Conservation (phyloP, 2,888 invertebrate species). For the Plusia festucae region DNA sequence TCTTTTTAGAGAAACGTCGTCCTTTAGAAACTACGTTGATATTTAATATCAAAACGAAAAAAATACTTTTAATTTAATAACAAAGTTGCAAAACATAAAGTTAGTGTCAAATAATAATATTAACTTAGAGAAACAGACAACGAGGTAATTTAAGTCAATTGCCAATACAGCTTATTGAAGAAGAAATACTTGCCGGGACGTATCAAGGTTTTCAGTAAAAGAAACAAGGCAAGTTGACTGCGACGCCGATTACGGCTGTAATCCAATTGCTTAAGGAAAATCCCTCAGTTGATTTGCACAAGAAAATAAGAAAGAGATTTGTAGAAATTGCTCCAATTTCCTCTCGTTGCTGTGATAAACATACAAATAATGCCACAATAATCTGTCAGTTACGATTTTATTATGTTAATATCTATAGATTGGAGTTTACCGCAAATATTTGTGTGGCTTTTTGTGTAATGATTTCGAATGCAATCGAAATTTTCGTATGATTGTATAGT, state of each 20-base stretch:
- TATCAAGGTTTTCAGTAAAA: slow-evolving; percentile 40
- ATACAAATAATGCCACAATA: slow-evolving; percentile 54
- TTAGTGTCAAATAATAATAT: background rate
- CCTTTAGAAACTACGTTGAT: too few relatives aligned
- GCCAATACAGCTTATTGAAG: slow-evolving; percentile 19
- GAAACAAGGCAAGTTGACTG: slow-evolving; percentile 46
- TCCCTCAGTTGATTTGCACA: slow-evolving; percentile 44
- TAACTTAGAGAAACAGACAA: slow-evolving; percentile 9
- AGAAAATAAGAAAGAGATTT: slow-evolving; percentile 56
- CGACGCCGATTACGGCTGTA: slow-evolving; percentile 46
- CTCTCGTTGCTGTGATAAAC: slow-evolving; percentile 43
- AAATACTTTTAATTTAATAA: background rate
- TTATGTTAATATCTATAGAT: slow-evolving; percentile 52
- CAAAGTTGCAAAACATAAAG: background rate
- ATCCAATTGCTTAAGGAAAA: slow-evolving; percentile 57
- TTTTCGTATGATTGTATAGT: slow-evolving; percentile 11
- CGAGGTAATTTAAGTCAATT: slow-evolving; percentile 22
- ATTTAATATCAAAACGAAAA: too few relatives aligned
- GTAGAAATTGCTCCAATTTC: slow-evolving; percentile 55
- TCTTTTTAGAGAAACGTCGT: too few relatives aligned
- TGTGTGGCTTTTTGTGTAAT: slow-evolving; percentile 31
- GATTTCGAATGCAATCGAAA: slow-evolving; percentile 24
- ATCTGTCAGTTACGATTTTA: slow-evolving; percentile 50
- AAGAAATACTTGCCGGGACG: slow-evolving; percentile 5
- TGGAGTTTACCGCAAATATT: slow-evolving; percentile 40